Conservation (phyloP, 2,113 vertebrate species). For the Chlorodrepanis virens region DNA sequence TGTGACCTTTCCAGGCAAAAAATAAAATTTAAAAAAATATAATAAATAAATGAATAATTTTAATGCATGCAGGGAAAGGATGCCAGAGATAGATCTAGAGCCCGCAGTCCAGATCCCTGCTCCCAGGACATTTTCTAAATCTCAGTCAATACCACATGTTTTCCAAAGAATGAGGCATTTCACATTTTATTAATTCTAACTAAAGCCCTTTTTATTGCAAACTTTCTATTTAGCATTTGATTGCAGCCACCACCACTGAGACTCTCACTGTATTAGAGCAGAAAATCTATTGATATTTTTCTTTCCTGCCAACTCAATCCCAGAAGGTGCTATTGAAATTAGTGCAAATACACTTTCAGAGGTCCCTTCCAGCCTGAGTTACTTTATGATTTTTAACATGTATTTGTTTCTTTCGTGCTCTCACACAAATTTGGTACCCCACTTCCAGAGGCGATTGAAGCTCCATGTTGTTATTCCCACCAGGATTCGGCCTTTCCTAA, state of each 20-base stretch:
- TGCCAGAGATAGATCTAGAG: conserved; percentile 45
- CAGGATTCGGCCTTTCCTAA: neutral
- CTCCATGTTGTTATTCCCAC: neutral
- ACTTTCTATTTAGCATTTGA: conserved; percentile 66
- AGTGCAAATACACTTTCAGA: neutral
- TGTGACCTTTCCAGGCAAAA: conserved; percentile 40
- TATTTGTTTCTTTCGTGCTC: neutral
- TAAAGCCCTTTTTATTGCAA: conserved; percentile 76
- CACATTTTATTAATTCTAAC: conserved; percentile 68
- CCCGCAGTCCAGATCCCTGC: conserved; percentile 73
- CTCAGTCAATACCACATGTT: conserved; percentile 80
- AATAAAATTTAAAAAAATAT: neutral
- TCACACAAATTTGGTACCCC: neutral
- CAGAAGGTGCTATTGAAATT: neutral
- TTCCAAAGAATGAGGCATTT: conserved; percentile 69
- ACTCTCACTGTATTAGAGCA: conserved; percentile 28
- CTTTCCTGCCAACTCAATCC: conserved; percentile 59
- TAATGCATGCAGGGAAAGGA: neutral
- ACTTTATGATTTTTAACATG: neutral
- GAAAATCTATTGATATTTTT: conserved; percentile 58
- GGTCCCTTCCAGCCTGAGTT: neutral
- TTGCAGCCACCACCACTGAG: conserved; percentile 45
- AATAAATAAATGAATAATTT: neutral
- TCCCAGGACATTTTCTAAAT: conserved; percentile 82
- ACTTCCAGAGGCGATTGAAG: neutral